Percentiles rank a stretch among this genome's conserved stretches.
These are phyloP conservation scores for Chelon auratus DNA, from an alignment of 2,797 vertebrate genomes.

Conservation along the genomic window DNA sequence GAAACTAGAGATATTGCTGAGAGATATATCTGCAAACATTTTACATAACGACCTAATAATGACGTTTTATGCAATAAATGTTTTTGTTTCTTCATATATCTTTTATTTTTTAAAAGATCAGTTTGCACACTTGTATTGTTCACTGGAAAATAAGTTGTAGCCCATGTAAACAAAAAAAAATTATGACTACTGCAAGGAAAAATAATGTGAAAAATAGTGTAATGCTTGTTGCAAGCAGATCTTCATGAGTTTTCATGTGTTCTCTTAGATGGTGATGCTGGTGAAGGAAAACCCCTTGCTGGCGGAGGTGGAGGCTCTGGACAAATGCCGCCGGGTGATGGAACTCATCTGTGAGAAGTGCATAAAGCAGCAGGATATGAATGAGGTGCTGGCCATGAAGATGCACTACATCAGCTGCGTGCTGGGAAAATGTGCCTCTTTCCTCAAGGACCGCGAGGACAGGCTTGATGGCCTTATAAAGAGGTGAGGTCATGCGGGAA, in stretches of 20 bases:
- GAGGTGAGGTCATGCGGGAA: constrained; percentile 80
- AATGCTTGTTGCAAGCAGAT: background rate
- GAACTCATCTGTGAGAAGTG: constrained; percentile 97
- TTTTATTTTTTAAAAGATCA: no score
- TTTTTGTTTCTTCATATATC: no score
- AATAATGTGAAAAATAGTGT: no score
- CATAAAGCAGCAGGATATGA: constrained; percentile 98
- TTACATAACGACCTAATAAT: no score
- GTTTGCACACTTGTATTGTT: no score
- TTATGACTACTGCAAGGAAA: no score
- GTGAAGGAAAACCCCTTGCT: constrained; percentile 94
- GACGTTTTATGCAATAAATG: no score
- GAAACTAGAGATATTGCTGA: no score
- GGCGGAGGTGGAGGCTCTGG: constrained; percentile 88
- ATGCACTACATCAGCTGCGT: constrained; percentile 98
- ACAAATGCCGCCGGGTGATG: constrained; percentile 92
- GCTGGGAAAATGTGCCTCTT: constrained; percentile 91
- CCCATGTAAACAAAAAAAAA: no score
- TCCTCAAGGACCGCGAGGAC: constrained; percentile 91
- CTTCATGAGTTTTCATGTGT: background rate
- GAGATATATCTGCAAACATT: no score
- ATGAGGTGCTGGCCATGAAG: constrained; percentile 97
- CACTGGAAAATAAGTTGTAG: no score
- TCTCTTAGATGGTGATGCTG: constrained; percentile 90
- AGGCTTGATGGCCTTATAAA: constrained; percentile 92